Percentiles rank a stretch among this genome's conserved stretches.
phyloP scores from a whole-genome alignment of 2,888 invertebrate genomes.

The Tetropium fuscum region DNA sequence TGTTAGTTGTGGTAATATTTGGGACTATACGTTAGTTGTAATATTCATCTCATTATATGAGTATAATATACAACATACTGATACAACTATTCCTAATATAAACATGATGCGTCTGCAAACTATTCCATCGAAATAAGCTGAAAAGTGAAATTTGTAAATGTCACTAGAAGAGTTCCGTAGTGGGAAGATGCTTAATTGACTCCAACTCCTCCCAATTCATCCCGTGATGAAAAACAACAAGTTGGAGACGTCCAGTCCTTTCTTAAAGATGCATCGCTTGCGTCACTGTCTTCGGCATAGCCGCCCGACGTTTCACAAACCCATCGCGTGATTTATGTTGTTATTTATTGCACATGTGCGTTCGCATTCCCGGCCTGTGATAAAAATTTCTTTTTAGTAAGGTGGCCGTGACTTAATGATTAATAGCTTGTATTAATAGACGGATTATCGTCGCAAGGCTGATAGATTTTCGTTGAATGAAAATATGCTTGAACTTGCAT shows the following conservation, averaged over 20 bases:
- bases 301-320: conserved; percentile 5
- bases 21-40: too few relatives aligned
- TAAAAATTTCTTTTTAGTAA: conserved; percentile 25
- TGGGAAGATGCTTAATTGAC: too few relatives aligned
- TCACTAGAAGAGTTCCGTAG: too few relatives aligned
- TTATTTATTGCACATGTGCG: conserved; percentile 29
- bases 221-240: not conserved
- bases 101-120: too few relatives aligned
- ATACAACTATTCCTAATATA: too few relatives aligned
- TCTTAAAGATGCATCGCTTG: conserved; percentile 3
- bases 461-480: not conserved
- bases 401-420: conserved; percentile 27
- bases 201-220: not conserved
- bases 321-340: conserved; percentile 19
- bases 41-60: too few relatives aligned
- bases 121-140: too few relatives aligned
- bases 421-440: conserved; percentile 21
- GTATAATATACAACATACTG: too few relatives aligned
- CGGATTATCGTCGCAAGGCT: conserved; percentile 4
- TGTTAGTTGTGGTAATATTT: too few relatives aligned
- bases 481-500: too few relatives aligned
- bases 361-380: conserved; percentile 18
- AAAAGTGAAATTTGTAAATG: too few relatives aligned
- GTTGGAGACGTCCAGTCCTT: not conserved
- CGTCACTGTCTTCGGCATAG: conserved; percentile 10